Evolutionary conservation across 2,888 invertebrate species (phyloP), one percentile per base, ranked within the genome.

Genomic region (Trisateles emortualis): DNA sequence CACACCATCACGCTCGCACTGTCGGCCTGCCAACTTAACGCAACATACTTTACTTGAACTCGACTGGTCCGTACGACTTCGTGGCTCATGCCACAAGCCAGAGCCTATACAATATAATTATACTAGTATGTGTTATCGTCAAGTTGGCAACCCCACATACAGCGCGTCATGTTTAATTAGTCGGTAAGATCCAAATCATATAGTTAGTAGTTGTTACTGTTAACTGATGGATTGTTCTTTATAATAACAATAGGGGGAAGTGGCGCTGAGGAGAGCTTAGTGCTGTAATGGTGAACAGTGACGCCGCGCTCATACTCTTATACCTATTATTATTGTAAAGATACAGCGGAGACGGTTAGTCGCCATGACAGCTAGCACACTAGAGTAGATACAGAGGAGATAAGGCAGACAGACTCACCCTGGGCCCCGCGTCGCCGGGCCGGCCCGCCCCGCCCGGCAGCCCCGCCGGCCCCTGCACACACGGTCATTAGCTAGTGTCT

Each of bases 391-490:
- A 2, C 3, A 22, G 5, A 19, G 19, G 5, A 19, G 11, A 11
- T 33, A 2, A 14, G 13, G 14, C 9, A 14, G 14, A 14, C 8
- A 13, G 32, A 94, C 96, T 96, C 95, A 97, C 97, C 95, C 95
- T 94, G 59, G 95, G 93, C 48, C 97, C 97, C 74, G 94, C 90
- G 83, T 96, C 96, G 67, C 97, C 97, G 74, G 94, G 93, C 81
- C 95, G 96, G 68, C 96, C 96, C 69, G 94, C 90, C 86, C 96
- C 96, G 46, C 96, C 96, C 82, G 96, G 95, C 71, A 95, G 93
- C 75, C 96, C 97, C 95, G 95, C 97, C 67, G 96, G 97, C 78
- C 97, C 97, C 96, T 96, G 92, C 19, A 16, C 10, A 43, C 33
- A 13, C 11, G 17, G 3, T 4, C 26, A 26, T 1, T 26, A 26